These are phyloP conservation scores for Pangasius krempfi DNA, from an alignment of 2,797 vertebrate genomes.

Conservation along the genomic window DNA sequence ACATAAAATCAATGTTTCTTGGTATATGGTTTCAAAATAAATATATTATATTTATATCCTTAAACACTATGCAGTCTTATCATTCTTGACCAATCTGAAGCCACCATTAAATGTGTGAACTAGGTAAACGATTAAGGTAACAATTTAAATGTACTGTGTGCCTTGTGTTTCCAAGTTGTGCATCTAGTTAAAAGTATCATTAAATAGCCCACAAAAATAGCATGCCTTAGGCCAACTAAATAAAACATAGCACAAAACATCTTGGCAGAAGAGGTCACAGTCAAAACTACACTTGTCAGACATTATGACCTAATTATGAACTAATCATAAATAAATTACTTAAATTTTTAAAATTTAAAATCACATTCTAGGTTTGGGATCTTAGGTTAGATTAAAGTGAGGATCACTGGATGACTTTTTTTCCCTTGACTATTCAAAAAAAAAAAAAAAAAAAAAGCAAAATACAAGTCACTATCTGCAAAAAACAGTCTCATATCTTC, in stretches of 20 bases:
- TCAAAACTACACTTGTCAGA: neutral
- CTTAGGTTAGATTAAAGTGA: neutral
- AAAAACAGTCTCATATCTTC: slow-evolving; percentile 46
- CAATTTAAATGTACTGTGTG: neutral
- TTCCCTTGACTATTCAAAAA: neutral
- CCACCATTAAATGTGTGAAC: neutral
- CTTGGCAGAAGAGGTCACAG: neutral
- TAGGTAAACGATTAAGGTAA: neutral
- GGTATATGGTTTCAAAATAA: neutral
- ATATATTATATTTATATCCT: too few species aligned
- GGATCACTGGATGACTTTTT: neutral
- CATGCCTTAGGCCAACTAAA: neutral
- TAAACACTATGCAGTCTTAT: neutral
- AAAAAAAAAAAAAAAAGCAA: neutral
- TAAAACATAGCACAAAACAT: neutral
- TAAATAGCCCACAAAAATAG: neutral
- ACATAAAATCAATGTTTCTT: neutral
- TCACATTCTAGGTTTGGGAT: neutral
- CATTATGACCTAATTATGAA: neutral
- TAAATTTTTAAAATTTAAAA: neutral
- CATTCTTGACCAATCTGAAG: neutral
- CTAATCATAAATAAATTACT: neutral
- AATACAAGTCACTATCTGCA: slow-evolving; percentile 32
- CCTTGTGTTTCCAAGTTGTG: neutral
- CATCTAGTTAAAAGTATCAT: neutral